phyloP scores from a whole-genome alignment of 2,888 invertebrate genomes.

The Mechanitis messenoides region DNA sequence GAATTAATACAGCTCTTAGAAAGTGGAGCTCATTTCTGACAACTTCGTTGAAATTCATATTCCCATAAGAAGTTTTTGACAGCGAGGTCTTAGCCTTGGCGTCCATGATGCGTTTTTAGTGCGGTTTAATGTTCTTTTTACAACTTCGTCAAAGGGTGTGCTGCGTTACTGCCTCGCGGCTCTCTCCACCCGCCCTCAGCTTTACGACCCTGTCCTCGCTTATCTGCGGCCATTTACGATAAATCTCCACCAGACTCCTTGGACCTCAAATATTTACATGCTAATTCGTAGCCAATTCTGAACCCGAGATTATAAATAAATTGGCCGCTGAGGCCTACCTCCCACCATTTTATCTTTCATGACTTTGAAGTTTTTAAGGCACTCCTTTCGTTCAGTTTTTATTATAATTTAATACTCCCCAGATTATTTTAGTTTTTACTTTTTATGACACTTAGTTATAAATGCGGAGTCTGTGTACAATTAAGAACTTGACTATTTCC shows the following conservation, averaged over 20 bases:
- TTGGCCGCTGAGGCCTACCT: slow-evolving; percentile 56
- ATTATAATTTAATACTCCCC: slow-evolving; percentile 59
- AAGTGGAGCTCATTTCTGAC: slow-evolving; percentile 47
- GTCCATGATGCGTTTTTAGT: slow-evolving; percentile 73
- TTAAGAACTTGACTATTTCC: slow-evolving; percentile 4
- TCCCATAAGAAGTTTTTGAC: slow-evolving; percentile 58
- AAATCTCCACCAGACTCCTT: slow-evolving; percentile 70
- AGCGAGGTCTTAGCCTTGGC: slow-evolving; percentile 34
- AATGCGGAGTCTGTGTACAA: slow-evolving; percentile 11
- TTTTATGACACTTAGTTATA: slow-evolving; percentile 50
- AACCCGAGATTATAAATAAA: slow-evolving; percentile 75
- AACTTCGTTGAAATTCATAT: slow-evolving; percentile 76
- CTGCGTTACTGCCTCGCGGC: slow-evolving; percentile 38
- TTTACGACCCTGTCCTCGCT: slow-evolving; percentile 70
- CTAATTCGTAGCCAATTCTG: slow-evolving; percentile 74
- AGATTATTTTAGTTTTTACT: slow-evolving; percentile 40
- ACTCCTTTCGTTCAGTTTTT: slow-evolving; percentile 47
- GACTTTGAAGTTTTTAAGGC: slow-evolving; percentile 66
- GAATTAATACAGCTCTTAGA: slow-evolving; percentile 44
- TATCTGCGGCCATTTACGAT: slow-evolving; percentile 68
- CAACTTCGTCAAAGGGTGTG: slow-evolving; percentile 73
- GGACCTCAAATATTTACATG: slow-evolving; percentile 77
- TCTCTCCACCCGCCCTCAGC: slow-evolving; percentile 47
- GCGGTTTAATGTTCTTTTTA: slow-evolving; percentile 76
- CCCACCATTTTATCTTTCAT: slow-evolving; percentile 68